phyloP scores from a whole-genome alignment of 2,113 vertebrate species.

The Apus apus region DNA sequence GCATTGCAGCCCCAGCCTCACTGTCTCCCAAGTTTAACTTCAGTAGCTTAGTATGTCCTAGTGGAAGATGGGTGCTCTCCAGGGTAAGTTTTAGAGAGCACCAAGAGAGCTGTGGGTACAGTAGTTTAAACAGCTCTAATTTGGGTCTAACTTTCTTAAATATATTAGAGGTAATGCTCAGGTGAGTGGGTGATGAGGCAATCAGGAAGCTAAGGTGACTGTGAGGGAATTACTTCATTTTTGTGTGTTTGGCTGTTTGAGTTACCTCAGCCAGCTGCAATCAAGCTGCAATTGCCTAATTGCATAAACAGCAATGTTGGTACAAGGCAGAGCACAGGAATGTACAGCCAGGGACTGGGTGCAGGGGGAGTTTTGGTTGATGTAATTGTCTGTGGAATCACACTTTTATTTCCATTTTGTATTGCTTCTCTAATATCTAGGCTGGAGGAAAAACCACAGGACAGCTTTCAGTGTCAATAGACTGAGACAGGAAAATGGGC shows the following conservation, averaged over 20 bases:
- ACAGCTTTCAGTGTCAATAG: not conserved
- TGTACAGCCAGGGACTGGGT: not conserved
- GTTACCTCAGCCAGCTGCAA: not conserved
- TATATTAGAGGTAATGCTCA: not conserved
- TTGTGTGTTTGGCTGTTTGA: not conserved
- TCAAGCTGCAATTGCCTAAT: not conserved
- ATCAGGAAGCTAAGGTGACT: not conserved
- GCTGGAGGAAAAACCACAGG: not conserved
- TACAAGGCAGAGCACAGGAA: not conserved
- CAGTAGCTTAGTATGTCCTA: not conserved
- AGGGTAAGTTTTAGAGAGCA: not conserved
- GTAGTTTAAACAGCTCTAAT: not conserved
- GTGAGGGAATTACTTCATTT: not conserved
- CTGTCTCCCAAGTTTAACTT: not conserved
- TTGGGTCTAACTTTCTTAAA: not conserved
- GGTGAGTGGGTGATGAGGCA: not conserved
- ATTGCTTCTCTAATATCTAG: not conserved
- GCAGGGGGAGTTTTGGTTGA: not conserved
- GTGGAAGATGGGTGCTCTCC: not conserved
- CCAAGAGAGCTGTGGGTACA: not conserved
- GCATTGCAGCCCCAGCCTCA: not conserved
- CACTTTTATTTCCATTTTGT: not conserved
- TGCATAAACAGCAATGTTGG: not conserved
- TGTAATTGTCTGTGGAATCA: not conserved
- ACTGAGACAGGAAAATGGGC: not conserved